phyloP scores from a whole-genome alignment of 1,140 invertebrate genomes.

The Drusus annulatus region DNA sequence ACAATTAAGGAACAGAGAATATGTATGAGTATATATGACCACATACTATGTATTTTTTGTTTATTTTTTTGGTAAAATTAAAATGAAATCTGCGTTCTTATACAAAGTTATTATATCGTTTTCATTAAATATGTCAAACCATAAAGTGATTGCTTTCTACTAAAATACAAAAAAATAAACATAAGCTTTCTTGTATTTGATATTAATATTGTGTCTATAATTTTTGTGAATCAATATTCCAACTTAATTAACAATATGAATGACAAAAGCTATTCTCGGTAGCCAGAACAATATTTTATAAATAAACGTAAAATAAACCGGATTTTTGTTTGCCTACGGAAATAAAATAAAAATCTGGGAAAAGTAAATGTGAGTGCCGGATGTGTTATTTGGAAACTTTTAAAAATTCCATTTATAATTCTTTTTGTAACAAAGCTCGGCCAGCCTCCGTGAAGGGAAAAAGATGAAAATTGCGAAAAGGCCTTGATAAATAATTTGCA shows the following conservation, averaged over 20 bases:
- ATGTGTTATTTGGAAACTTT: slow-evolving; percentile 51
- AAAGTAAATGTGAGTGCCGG: slow-evolving; percentile 41
- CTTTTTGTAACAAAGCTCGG: slow-evolving; percentile 46
- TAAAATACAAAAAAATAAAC: no score
- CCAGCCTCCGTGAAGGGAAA: slow-evolving; percentile 36
- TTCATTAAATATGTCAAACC: no score
- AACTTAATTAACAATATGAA: neutral
- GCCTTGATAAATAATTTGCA: slow-evolving; percentile 54
- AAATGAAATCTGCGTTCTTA: no score
- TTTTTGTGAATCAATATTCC: neutral
- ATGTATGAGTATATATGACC: no score
- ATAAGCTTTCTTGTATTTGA: neutral
- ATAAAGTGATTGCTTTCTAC: no score
- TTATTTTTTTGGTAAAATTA: no score
- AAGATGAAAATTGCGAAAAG: slow-evolving; percentile 39
- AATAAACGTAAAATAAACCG: neutral
- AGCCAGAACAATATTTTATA: neutral
- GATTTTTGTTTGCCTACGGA: neutral
- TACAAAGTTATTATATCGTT: no score
- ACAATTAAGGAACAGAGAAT: no score
- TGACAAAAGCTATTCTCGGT: neutral
- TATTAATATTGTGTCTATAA: neutral
- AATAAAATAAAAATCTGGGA: slow-evolving; percentile 22
- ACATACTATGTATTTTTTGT: no score
- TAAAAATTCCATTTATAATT: slow-evolving; percentile 37